Evolutionary conservation across 2,888 invertebrate genomes (phyloP), one percentile per base, ranked within the genome.

Genomic region (Thecocarcelia acutangulata): DNA sequence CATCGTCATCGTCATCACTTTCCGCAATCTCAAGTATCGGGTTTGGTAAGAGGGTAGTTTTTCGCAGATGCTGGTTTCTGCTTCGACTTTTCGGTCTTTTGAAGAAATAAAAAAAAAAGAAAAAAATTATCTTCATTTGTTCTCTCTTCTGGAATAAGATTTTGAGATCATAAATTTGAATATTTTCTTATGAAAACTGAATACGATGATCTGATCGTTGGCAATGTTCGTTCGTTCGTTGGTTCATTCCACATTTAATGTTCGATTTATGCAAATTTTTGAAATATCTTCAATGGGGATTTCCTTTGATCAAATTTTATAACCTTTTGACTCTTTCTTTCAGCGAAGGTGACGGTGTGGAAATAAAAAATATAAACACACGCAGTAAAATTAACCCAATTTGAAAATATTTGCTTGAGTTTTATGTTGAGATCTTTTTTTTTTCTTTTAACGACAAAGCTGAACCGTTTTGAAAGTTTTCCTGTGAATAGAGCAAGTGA

Each of bases 181-280:
- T 64, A 68, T 44, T 63, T 77, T 56, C n/a, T 44, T 56, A 40
- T 37, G 28, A 56, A 46, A 66, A 68, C 56, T 58, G 33, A 76
- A 56, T 54, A 76, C 52, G 9, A 11, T 17, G 40, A n/a, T n/a
- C n/a, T n/a, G n/a, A n/a, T n/a, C n/a, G n/a, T n/a, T n/a, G n/a
- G n/a, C n/a, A n/a, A n/a, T 5, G 42, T 40, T 66, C 42, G 3
- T 50, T n/a, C n/a, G n/a, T n/a, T n/a, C n/a, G n/a, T n/a, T n/a
- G n/a, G n/a, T n/a, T n/a, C n/a, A n/a, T n/a, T 42, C 21, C 37
- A 13, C 17, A 8, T 54, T 74, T 58, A 59, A 72, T 59, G 48
- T 58, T 52, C 44, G 52, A 46, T 66, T 73, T 79, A 79, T 79
- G 78, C 78, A 79, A 79, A 79, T 79, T 66, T 50, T 37, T 24